Evolutionary conservation across 2,888 invertebrate genomes (phyloP), one percentile per base, ranked within the genome.

Genomic region (Halictus ligatus): DNA sequence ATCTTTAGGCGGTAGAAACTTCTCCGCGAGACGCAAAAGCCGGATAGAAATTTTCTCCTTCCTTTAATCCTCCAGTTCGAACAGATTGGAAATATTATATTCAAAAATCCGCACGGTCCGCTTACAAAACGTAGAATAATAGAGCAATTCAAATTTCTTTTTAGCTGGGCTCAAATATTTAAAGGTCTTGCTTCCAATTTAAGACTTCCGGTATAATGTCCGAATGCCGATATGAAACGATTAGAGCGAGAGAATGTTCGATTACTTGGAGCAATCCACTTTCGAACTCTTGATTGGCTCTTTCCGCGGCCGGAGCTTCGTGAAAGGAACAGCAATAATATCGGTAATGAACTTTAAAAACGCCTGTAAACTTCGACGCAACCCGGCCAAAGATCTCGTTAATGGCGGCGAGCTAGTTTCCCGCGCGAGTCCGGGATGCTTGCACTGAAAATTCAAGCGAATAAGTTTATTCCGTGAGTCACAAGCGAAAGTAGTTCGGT

Each of bases 381-480:
- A 48, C 21, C 43, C 18, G 29, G 13, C 72, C 10, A 15, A 25
- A 40, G 29, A 74, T 64, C 78, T 75, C n/a, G 64, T 40, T 75
- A 29, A 25, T n/a, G n/a, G 43, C 25, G 29, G 43, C 25, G 21
- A n/a, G 79, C 75, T 35, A 18, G 21, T 13, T 46, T n/a, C 18
- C 48, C 13, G 35, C 25, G 67, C 18, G 15, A 6, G 25, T 13
- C 18, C 43, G 48, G 35, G 60, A 69, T 50, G 46, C 40, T 29
- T 25, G 2, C 7, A 71, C 67, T 18, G 75, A 86, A 78, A 81
- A 85, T 86, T 85, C 75, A 73, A 73, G 73, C 58, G 78, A 54
- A 78, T 78, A 84, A 84, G 77, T 78, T 78, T 78, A 75, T 69
- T 69, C n/a, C 58, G 81, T 35, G 60, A 85, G 85, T 81, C 78